These are phyloP conservation scores for Zosterops hypoxanthus DNA, from an alignment of 2,113 vertebrate genomes.

Conservation along the genomic window DNA sequence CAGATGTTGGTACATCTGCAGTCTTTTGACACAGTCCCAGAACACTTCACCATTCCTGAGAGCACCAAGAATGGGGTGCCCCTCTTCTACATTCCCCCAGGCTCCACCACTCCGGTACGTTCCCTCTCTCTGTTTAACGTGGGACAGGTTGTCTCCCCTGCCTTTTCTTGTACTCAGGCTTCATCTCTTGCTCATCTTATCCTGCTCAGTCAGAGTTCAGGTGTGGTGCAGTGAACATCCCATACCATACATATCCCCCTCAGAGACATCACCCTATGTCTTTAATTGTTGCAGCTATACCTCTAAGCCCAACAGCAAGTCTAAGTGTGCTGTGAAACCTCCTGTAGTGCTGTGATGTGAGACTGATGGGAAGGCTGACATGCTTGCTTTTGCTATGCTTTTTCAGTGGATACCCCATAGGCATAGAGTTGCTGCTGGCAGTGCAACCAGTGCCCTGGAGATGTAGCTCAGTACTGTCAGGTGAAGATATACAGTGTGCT, in stretches of 20 bases:
- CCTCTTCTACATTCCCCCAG: constrained; percentile 96
- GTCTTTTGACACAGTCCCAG: constrained; percentile 93
- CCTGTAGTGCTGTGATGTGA: not conserved
- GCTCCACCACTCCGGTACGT: constrained; percentile 92
- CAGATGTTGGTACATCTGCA: constrained; percentile 98
- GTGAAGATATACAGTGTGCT: not conserved
- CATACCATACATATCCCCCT: not conserved
- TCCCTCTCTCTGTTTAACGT: not conserved
- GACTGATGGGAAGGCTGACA: not conserved
- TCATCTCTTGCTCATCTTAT: not conserved
- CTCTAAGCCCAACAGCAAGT: not conserved
- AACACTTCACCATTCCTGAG: constrained; percentile 96
- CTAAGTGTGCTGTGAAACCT: not conserved
- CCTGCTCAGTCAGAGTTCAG: not conserved
- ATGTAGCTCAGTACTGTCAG: not conserved
- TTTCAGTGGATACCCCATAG: not conserved
- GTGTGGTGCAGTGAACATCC: not conserved
- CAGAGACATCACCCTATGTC: not conserved
- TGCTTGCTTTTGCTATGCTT: not conserved
- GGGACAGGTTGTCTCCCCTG: not conserved
- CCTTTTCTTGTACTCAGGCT: not conserved
- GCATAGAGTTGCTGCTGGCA: not conserved
- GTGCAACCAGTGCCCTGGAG: not conserved
- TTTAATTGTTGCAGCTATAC: not conserved
- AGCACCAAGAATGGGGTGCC: constrained; percentile 98